A percentile compares a stretch with the other conserved stretches of the same genome.
Evolutionary conservation across 2,113 vertebrate species (phyloP).

Genomic region (Psammodynastes pulverulentus): DNA sequence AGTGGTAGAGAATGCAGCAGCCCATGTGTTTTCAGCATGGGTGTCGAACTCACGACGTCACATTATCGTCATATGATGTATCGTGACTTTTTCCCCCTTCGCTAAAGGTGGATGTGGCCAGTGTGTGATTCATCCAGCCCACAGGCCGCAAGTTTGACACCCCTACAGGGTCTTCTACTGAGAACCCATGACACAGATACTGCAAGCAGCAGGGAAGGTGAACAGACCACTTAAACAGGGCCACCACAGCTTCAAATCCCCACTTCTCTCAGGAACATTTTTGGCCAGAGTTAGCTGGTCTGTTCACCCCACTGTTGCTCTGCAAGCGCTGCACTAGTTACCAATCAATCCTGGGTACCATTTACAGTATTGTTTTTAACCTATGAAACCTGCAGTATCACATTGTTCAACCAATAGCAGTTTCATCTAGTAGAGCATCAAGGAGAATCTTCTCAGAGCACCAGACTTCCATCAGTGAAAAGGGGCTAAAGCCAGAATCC

Average conservation of each 20-base stretch:
- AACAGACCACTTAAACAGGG: background rate
- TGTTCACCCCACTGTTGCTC: background rate
- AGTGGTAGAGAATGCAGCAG: background rate
- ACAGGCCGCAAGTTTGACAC: background rate
- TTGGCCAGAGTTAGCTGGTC: background rate
- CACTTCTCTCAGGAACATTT: background rate
- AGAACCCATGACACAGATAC: background rate
- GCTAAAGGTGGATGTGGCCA: too few species aligned
- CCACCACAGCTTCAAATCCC: background rate
- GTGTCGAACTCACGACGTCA: background rate
- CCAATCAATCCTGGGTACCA: background rate
- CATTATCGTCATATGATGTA: accelerated
- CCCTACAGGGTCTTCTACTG: background rate
- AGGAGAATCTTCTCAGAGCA: background rate
- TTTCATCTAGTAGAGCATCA: background rate
- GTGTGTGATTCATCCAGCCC: background rate
- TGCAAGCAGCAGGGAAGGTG: background rate
- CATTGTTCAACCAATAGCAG: background rate
- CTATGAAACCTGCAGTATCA: background rate
- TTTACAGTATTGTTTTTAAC: background rate
- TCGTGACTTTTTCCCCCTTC: background rate
- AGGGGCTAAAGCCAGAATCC: background rate
- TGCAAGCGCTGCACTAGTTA: background rate
- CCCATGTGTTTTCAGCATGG: background rate
- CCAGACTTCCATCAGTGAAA: background rate